phyloP scores from a whole-genome alignment of 1,140 invertebrate genomes.

The Nomia melanderi region DNA sequence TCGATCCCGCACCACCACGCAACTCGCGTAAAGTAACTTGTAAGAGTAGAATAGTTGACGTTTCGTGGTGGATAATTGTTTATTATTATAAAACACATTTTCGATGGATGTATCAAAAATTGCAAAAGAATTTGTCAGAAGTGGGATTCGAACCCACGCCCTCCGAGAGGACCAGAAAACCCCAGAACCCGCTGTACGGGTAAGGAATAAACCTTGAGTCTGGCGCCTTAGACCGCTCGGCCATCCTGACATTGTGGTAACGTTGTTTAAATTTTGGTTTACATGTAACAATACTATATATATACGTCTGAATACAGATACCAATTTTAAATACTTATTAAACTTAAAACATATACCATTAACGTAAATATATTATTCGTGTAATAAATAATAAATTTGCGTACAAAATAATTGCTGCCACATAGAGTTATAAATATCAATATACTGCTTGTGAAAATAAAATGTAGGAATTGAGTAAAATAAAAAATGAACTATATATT shows the following conservation, averaged over 20 bases:
- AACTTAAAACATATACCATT: background rate
- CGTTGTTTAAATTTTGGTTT: background rate
- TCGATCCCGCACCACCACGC: conserved; percentile 10
- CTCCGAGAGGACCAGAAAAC: conserved; percentile 90
- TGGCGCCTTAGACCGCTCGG: conserved; percentile 85
- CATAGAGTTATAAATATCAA: too few relatives aligned
- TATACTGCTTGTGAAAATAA: too few relatives aligned
- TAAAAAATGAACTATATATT: too few relatives aligned
- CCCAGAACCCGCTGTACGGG: conserved; percentile 73
- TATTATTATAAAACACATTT: background rate
- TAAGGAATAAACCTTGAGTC: conserved; percentile 84
- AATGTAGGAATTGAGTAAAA: too few relatives aligned
- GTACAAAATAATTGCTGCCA: too few relatives aligned
- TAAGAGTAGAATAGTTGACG: background rate
- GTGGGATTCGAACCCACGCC: conserved; percentile 94
- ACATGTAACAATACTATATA: accelerated
- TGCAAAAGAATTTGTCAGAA: conserved; percentile 87
- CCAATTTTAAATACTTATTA: background rate
- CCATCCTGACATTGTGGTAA: conserved; percentile 81
- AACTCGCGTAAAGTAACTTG: too few relatives aligned
- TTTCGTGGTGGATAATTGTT: background rate
- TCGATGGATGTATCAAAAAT: background rate
- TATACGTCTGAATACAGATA: background rate
- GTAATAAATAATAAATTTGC: background rate
- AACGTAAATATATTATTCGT: background rate